Evolutionary conservation across 2,888 invertebrate species (phyloP).

Genomic region (Tetropium fuscum): DNA sequence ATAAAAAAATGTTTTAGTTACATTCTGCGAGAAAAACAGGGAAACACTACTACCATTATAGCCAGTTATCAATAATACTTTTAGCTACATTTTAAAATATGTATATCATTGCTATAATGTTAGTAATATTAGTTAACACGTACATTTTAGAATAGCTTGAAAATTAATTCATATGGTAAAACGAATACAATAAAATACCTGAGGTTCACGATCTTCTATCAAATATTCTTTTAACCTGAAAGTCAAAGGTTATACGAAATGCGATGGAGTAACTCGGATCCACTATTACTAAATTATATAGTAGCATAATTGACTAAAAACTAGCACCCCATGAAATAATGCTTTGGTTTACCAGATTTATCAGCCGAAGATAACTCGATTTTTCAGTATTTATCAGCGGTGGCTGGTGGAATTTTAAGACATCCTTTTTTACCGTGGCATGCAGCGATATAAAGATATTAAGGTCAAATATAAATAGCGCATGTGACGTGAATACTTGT

Average conservation of each 20-base stretch:
- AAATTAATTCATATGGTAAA: slow-evolving; percentile 1
- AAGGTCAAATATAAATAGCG: too few species aligned
- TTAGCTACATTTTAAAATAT: not conserved
- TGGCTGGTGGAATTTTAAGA: too few species aligned
- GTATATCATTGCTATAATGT: slow-evolving; percentile 7
- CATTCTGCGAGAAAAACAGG: too few species aligned
- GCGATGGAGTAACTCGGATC: slow-evolving; percentile 5
- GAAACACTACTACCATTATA: slow-evolving; percentile 9
- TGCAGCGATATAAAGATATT: too few species aligned
- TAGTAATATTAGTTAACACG: not conserved
- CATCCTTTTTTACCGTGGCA: too few species aligned
- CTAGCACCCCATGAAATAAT: not conserved
- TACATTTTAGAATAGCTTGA: slow-evolving; percentile 3
- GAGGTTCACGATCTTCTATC: slow-evolving; percentile 1
- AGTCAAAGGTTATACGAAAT: not conserved
- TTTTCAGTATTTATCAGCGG: slow-evolving; percentile 12
- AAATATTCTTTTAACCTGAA: not conserved
- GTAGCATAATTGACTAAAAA: not conserved
- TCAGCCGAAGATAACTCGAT: slow-evolving; percentile 6
- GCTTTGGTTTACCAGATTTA: not conserved
- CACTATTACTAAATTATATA: not conserved
- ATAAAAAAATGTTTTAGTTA: slow-evolving; percentile 42
- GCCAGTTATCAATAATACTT: too few species aligned
- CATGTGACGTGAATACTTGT: too few species aligned
- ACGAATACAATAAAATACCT: slow-evolving; percentile 1